These are phyloP conservation scores for Brachirus orientalis DNA, from an alignment of 2,113 vertebrate genomes.

Conservation along the genomic window DNA sequence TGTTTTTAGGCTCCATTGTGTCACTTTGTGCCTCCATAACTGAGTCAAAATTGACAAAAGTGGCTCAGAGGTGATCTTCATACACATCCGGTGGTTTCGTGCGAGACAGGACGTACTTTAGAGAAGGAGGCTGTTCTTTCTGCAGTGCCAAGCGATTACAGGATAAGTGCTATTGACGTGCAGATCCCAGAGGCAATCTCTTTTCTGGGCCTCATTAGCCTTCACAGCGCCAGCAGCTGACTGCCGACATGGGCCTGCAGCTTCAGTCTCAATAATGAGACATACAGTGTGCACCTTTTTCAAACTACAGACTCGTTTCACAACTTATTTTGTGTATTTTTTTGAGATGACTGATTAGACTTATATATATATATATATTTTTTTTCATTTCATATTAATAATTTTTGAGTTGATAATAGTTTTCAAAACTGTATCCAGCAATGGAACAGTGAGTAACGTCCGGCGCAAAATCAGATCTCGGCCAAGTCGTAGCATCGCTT, in stretches of 20 bases:
- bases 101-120: not conserved
- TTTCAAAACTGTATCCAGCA: too few relatives aligned
- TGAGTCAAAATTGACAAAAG: slow-evolving; percentile 2
- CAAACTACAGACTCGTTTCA: not conserved
- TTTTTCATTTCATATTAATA: too few relatives aligned
- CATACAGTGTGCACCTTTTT: not conserved
- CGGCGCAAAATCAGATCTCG: too few relatives aligned
- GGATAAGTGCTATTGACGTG: slow-evolving; percentile 70
- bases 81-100: too few relatives aligned
- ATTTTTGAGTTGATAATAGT: too few relatives aligned
- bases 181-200: slow-evolving; percentile 66
- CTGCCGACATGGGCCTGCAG: slow-evolving; percentile 40
- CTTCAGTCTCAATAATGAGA: slow-evolving; percentile 32
- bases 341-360: not conserved
- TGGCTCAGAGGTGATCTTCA: slow-evolving; percentile 7
- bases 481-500: too few relatives aligned
- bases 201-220: slow-evolving; percentile 60
- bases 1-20: too few relatives aligned
- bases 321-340: not conserved
- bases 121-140: slow-evolving; percentile 23
- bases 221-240: slow-evolving; percentile 43
- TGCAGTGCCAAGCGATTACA: slow-evolving; percentile 42
- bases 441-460: too few relatives aligned
- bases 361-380: too few relatives aligned
- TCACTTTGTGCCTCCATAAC: not conserved